Conservation (phyloP, 1,140 invertebrate genomes). For the Drosophila repleta region DNA sequence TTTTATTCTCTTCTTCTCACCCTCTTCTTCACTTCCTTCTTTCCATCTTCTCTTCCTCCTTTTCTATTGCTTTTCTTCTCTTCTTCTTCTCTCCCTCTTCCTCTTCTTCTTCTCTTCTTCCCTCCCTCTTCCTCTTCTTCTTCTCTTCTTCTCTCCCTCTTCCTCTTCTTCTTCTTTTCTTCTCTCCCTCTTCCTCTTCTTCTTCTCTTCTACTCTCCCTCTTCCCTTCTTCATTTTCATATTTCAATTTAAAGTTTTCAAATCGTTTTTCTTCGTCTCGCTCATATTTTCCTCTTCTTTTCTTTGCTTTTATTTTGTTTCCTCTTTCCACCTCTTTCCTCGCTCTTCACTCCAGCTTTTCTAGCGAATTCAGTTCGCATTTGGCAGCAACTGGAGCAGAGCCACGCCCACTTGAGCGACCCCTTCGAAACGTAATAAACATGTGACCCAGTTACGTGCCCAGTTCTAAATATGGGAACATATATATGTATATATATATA, state of each 20-base stretch:
- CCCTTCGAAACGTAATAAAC: slow-evolving; percentile 31
- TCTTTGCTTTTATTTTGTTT: not conserved
- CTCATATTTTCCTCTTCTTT: not conserved
- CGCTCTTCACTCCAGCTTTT: slow-evolving; percentile 1
- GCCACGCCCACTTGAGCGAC: not conserved
- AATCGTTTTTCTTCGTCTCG: slow-evolving; percentile 34
- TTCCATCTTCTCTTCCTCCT: not conserved
- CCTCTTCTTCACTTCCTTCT: not conserved
- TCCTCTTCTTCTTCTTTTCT: too few relatives aligned
- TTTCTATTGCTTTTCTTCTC: not conserved
- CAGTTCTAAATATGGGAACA: slow-evolving; percentile 33
- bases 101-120: not conserved
- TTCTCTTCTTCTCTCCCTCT: too few relatives aligned
- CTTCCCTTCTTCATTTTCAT: slow-evolving; percentile 27
- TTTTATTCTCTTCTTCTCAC: not conserved
- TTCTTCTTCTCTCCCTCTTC: not conserved
- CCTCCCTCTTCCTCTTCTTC: too few relatives aligned
- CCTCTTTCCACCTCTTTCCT: not conserved
- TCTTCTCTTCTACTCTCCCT: not conserved
- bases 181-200: not conserved
- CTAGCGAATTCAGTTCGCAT: not conserved
- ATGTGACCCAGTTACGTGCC: slow-evolving; percentile 62
- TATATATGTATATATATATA: not conserved
- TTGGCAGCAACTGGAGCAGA: slow-evolving; percentile 43
- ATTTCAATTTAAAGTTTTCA: slow-evolving; percentile 58